Evolutionary conservation across 2,888 invertebrate species (phyloP).

Genomic region (Cecidostiba fungosa): DNA sequence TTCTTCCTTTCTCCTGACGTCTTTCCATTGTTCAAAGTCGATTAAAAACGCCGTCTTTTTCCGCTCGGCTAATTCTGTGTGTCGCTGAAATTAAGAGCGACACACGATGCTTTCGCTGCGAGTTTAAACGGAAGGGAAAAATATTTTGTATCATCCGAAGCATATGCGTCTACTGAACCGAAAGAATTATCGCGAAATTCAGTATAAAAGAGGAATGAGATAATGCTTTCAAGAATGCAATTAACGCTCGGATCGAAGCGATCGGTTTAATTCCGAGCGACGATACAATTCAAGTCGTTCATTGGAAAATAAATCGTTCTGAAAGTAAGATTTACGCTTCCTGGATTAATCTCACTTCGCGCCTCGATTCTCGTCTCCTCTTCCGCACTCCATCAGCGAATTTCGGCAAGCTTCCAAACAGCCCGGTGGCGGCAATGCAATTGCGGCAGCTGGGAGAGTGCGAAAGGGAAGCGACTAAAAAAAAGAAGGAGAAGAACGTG

Average conservation of each 20-base stretch:
- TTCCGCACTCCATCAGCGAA: constrained; percentile 42
- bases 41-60: constrained; percentile 33
- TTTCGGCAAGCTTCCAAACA: constrained; percentile 60
- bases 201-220: neutral
- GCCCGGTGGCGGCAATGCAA: constrained; percentile 38
- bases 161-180: neutral
- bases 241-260: constrained; percentile 47
- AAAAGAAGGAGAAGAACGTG: neutral
- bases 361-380: constrained; percentile 22
- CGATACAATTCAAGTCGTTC: constrained; percentile 8
- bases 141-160: neutral
- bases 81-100: neutral
- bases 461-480: neutral
- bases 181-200: neutral
- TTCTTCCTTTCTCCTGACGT: neutral
- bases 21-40: constrained; percentile 33
- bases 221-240: constrained; percentile 54
- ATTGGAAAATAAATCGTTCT: constrained; percentile 58
- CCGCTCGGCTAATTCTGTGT: neutral
- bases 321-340: constrained; percentile 53
- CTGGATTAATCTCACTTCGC: constrained; percentile 54
- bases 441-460: constrained; percentile 10
- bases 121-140: neutral
- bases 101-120: neutral
- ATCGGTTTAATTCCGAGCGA: neutral